Evolutionary conservation across 2,888 invertebrate genomes (phyloP), one percentile per base, ranked within the genome.

Genomic region (Coleophora deauratella): DNA sequence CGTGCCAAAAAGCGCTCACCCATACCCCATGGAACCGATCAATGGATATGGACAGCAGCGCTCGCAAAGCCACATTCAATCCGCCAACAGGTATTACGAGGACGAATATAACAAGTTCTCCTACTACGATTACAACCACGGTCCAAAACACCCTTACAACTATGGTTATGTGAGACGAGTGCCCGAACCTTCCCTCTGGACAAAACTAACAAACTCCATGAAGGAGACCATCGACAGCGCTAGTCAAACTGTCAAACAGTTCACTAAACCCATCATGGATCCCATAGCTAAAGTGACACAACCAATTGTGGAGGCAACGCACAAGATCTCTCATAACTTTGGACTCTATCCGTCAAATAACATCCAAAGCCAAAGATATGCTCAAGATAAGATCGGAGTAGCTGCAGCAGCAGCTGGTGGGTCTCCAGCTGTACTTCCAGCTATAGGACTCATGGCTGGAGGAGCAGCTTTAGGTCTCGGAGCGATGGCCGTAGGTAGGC

Each of bases 401-500:
- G 74, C 82, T 2, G 88, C 90, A 0, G 72, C 72, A 2, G 80
- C 82, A 7, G 84, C 86, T 2, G 69, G 85, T 0, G 87, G 88
- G 0, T 88, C 90, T 0, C 80, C 80, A 0, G 91, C 91, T 0
- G 89, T 93, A 62, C 72, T 93, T 1, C 93, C 93, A 12, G 93
- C 93, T 0, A 74, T 93, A 14, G 92, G 94, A 3, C 72, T 93
- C 6, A 91, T 94, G 58, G 93, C 93, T 9, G 93, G 93, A n/a
- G 93, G 94, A 10, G 93, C 94, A 0, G 94, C 94, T 1, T 70
- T 94, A 15, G 93, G 93, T 1, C 87, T 94, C n/a, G 93, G 93
- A 4, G 93, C 93, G 0, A 92, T 93, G 0, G 93, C 93, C 0
- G 89, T 94, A 45, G 93, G 93, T 8, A 86, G 92, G 49, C 89